Base-by-base conservation (phyloP, 1,140 invertebrate species). In the Augochlora pura region DNA sequence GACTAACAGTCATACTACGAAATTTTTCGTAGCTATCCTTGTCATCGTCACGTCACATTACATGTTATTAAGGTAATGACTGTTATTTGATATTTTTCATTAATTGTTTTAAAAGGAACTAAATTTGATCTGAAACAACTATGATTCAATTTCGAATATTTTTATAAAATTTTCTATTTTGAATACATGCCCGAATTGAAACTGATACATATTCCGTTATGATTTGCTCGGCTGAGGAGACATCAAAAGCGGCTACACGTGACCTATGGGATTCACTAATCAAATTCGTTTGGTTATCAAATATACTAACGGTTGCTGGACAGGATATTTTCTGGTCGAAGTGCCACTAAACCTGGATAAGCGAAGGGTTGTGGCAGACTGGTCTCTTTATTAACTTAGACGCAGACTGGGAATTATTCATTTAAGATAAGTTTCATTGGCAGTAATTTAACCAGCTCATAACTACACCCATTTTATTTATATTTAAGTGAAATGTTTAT, bases 201-300 rank as follows among this genome's bases (percentile, higher is more conserved):
- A 25, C 59, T 46, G 77, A 52, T 38, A 25, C 59, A 54, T 81
- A 52, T 38, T 57, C 2, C 27, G 52, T 83, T 80, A 76, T 57
- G 21, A 54, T 62, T 52, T 54, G 59, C 32, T 57, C 71, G 39
- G 46, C 49, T 39, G 52, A 65, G 52, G 72, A 59, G 32, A 75
- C 81, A 81, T 71, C 59, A 85, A 80, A 69, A 64, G 60, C 60
- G 52, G n/a, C 63, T 66, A 67, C 77, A 71, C 65, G 71, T 78
- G 77, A 79, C 77, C 67, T 70, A 82, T 32, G 71, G 81, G 80
- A 75, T 84, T 81, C 62, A 68, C 75, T 84, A 87, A 87, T 87
- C 81, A 71, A 79, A 78, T 87, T 84, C 78, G 81, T 81, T 62
- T 65, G 85, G 71, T 81, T 65, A 68, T 78, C 69, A 72, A 78